Base-by-base conservation (phyloP, 2,113 vertebrate genomes). In the Bambusicola thoracicus region DNA sequence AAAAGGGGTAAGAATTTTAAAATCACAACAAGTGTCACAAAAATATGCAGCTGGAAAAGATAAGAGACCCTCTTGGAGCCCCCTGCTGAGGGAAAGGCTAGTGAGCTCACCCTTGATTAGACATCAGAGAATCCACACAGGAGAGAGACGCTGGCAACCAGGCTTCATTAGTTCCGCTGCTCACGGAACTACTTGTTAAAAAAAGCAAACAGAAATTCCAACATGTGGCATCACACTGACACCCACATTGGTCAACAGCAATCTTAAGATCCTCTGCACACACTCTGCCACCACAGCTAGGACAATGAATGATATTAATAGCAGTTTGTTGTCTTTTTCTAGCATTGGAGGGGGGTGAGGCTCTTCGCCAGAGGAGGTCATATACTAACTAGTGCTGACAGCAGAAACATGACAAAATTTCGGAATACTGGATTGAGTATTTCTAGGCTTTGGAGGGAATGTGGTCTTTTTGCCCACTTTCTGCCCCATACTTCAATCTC, bases 81-180 rank as follows among this genome's bases (percentile, higher is more conserved):
- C 85, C 78, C 78, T 91, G 62, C 76, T 85, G 80, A 95, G 85
- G 82, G 90, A 95, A 96, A 94, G 94, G 85, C 90, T 92, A 90
- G 76, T 85, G 90, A 95, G 93, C 94, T 94, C 94, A 96, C 93
- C 95, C 93, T 95, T 96, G 95, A 90, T 94, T 92, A 96, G 95
- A 90, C 95, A 96, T 96, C 95, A 96, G 93, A 95, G 96, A 96
- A 96, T 96, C 93, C 93, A 95, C 95, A 95, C 93, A 92, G 95
- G 94, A 94, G 96, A 96, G 93, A 90, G 96, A 68, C 85, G 85
- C 96, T 93, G 95, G 95, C 81, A 96, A 95, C 92, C 96, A 96
- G 95, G 94, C 95, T 94, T 96, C 95, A 92, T 94, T 95, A 96
- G 95, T 96, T 96, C 96, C 95, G 83, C 94, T 94, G 93, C 92